Evolutionary conservation across 2,113 vertebrate genomes (phyloP).

Genomic region (Rallus limicola): DNA sequence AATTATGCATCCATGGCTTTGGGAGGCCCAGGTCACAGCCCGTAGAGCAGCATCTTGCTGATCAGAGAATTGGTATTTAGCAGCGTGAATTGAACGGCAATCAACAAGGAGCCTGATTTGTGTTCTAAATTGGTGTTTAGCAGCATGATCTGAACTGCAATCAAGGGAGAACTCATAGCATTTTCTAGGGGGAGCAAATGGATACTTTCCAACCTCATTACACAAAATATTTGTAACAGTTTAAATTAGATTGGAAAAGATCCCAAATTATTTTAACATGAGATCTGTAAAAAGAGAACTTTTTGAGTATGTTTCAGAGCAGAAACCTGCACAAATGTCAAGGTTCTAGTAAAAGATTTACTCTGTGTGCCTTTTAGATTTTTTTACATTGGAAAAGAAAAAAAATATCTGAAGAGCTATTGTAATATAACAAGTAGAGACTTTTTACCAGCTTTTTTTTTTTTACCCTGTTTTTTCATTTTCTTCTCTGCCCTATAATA

Average conservation of each 20-base stretch:
- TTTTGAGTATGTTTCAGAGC: neutral
- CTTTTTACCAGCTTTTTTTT: neutral
- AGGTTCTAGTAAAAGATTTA: neutral
- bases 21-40: neutral
- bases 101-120: slow-evolving; percentile 60
- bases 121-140: slow-evolving; percentile 60
- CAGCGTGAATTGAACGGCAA: slow-evolving; percentile 45
- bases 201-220: slow-evolving; percentile 47
- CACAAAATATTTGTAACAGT: slow-evolving; percentile 54
- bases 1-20: neutral
- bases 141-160: slow-evolving; percentile 47
- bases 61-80: slow-evolving; percentile 32
- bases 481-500: neutral
- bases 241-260: slow-evolving; percentile 46
- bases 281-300: neutral
- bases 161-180: slow-evolving; percentile 32
- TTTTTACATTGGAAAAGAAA: neutral
- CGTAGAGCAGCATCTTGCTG: neutral
- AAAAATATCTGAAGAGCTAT: neutral
- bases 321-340: neutral
- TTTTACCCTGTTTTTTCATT: neutral
- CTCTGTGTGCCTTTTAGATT: neutral
- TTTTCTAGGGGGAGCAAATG: slow-evolving; percentile 48
- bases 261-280: slow-evolving; percentile 26
- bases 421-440: neutral